phyloP scores from a whole-genome alignment of 2,888 invertebrate genomes.

The Rotaria macrura region DNA sequence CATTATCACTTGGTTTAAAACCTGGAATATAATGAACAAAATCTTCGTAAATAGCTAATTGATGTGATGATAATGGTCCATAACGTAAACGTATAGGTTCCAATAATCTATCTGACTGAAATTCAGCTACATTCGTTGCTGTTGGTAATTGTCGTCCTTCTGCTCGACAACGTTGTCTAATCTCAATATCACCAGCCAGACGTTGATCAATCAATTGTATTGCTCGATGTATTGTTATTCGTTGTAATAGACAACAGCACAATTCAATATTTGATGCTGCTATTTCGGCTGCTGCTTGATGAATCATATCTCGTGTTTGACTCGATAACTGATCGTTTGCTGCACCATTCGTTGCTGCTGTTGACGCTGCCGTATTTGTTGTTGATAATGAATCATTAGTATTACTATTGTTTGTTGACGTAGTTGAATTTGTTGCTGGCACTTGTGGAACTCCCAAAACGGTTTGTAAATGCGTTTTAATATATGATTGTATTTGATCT shows the following conservation, averaged over 20 bases:
- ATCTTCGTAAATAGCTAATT: constrained; percentile 90
- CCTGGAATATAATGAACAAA: constrained; percentile 92
- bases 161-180: constrained; percentile 56
- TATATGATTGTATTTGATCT: constrained; percentile 73
- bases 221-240: constrained; percentile 91
- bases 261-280: constrained; percentile 91
- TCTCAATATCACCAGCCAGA: constrained; percentile 24
- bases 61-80: constrained; percentile 52
- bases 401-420: background rate
- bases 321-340: constrained; percentile 6
- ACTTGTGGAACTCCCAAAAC: background rate
- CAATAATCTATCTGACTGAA: constrained; percentile 71
- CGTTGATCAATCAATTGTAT: constrained; percentile 75
- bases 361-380: background rate
- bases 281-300: constrained; percentile 73
- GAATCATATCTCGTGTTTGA: constrained; percentile 61
- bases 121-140: constrained; percentile 52
- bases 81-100: constrained; percentile 68
- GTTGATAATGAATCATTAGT: background rate
- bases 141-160: constrained; percentile 63
- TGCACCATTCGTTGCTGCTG: background rate
- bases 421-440: background rate
- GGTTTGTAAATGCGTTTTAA: constrained; percentile 66
- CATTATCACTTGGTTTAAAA: constrained; percentile 70
- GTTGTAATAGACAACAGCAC: constrained; percentile 92